A percentile compares a stretch with the other conserved stretches of the same genome.
Evolutionary conservation across 2,113 vertebrate species (phyloP).

Genomic region (Brachyistius frenatus): DNA sequence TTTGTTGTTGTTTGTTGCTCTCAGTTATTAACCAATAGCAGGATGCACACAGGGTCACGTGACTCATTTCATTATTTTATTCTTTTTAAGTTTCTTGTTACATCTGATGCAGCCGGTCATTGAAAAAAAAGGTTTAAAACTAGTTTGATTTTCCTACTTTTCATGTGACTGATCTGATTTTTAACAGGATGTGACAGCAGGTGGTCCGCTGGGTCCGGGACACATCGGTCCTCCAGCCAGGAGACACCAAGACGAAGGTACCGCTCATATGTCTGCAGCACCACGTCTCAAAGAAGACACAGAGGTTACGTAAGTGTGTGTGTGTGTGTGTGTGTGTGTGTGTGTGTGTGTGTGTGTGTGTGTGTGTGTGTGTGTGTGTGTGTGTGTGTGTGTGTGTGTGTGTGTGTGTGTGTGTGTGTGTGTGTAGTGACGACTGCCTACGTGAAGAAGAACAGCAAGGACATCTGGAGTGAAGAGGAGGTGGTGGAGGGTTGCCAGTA

Average conservation of each 20-base stretch:
- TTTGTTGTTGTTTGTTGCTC: too few relatives aligned
- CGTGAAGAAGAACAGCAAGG: slow-evolving; percentile 78
- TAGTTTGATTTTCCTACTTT: too few relatives aligned
- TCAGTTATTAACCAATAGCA: too few relatives aligned
- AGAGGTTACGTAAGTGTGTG: neutral
- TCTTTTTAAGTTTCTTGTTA: too few relatives aligned
- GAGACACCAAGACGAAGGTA: slow-evolving; percentile 70
- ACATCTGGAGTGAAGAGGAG: slow-evolving; percentile 92
- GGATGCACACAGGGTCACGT: too few relatives aligned
- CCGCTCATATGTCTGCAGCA: slow-evolving; percentile 6
- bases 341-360: too few relatives aligned
- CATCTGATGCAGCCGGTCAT: too few relatives aligned
- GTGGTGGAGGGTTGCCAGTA: slow-evolving; percentile 88
- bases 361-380: neutral
- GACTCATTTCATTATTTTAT: too few relatives aligned
- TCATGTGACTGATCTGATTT: too few relatives aligned
- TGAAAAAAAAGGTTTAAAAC: too few relatives aligned
- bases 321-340: neutral
- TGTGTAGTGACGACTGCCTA: slow-evolving; percentile 51
- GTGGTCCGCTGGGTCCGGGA: slow-evolving; percentile 81
- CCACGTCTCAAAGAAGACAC: neutral
- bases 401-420: neutral
- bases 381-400: neutral
- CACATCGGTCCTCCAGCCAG: slow-evolving; percentile 78
- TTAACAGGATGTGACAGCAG: slow-evolving; percentile 48